phyloP scores from a whole-genome alignment of 2,888 invertebrate genomes.

The Adelognathus sp. region DNA sequence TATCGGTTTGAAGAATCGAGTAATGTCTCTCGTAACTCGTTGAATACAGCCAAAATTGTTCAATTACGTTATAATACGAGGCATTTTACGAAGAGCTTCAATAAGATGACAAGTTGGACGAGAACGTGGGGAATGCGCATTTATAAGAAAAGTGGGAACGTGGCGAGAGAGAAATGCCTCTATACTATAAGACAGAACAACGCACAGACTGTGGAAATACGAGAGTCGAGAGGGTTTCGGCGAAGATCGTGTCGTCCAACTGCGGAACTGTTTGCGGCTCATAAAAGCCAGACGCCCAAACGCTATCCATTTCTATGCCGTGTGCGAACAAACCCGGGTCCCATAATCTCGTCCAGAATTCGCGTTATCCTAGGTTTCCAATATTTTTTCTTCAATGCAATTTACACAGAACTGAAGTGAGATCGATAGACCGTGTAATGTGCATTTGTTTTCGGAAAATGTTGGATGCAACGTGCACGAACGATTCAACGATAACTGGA shows the following conservation, averaged over 20 bases:
- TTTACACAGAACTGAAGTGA: neutral
- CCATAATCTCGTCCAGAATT: slow-evolving; percentile 18
- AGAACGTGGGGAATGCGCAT: neutral
- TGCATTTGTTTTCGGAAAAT: neutral
- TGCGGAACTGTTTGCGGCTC: slow-evolving; percentile 63
- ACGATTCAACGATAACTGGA: neutral
- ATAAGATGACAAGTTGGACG: neutral
- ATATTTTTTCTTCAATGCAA: neutral
- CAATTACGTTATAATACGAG: neutral
- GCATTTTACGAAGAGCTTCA: neutral
- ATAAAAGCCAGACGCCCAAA: slow-evolving; percentile 70
- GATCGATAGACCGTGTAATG: neutral
- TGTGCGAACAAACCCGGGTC: slow-evolving; percentile 16
- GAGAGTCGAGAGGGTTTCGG: neutral
- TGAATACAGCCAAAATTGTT: neutral
- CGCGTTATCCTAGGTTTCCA: neutral
- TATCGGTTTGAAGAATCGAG: too few relatives aligned
- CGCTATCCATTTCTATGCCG: slow-evolving; percentile 43
- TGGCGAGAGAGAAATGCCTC: neutral
- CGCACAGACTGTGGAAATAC: too few relatives aligned
- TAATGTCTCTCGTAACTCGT: neutral
- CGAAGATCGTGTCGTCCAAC: slow-evolving; percentile 26
- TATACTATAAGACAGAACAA: neutral
- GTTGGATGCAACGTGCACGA: neutral
- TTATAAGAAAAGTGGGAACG: neutral